These are phyloP conservation scores for Spatulosminthurus flaviceps DNA, from an alignment of 2,888 invertebrate species.

Conservation along the genomic window DNA sequence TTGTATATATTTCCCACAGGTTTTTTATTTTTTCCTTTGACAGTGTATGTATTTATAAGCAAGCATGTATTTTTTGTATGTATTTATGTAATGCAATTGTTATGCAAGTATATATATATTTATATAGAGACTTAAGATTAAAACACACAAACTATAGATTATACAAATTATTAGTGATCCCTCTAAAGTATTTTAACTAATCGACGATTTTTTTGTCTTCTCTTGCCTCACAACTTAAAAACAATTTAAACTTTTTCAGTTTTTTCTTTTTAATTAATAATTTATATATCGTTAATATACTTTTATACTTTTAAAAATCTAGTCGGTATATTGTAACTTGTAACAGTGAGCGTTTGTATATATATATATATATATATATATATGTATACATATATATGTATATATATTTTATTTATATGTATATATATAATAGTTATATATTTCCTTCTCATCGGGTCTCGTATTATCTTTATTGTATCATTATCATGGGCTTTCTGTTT, in stretches of 20 bases:
- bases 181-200: constrained; percentile 18
- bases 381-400: no score
- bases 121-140: constrained; percentile 18
- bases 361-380: constrained; percentile 27
- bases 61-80: constrained; percentile 18
- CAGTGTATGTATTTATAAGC: constrained; percentile 18
- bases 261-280: no score
- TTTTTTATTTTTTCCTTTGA: no score
- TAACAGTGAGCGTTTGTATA: constrained; percentile 29
- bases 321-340: constrained; percentile 2
- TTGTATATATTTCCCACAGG: no score
- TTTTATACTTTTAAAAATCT: constrained; percentile 19
- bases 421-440: no score
- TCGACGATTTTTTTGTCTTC: constrained; percentile 11
- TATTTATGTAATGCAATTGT: no score
- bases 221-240: constrained; percentile 14
- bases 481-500: constrained; percentile 6
- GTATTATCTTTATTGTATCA: constrained; percentile 8
- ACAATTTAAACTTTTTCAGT: no score
- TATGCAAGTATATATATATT: constrained; percentile 2
- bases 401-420: no score
- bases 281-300: background rate
- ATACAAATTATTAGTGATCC: constrained; percentile 18
- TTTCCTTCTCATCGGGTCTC: background rate
- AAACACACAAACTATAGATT: constrained; percentile 18